phyloP scores from a whole-genome alignment of 37 sponge, comb jelly and placozoan genomes.

The Agelas oroides region DNA sequence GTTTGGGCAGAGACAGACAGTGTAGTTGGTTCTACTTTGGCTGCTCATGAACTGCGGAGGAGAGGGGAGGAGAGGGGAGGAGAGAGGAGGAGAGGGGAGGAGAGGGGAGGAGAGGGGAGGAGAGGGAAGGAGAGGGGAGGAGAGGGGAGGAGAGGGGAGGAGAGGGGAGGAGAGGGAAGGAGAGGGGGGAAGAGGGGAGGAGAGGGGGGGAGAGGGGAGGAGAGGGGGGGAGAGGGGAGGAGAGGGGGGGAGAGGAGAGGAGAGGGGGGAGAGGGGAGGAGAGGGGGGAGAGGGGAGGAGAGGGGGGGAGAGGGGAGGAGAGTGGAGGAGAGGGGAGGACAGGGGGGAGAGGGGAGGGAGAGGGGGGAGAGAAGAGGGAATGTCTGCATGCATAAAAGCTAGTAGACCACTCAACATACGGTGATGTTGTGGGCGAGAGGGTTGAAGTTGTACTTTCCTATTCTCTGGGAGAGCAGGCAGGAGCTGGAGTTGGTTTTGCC shows the following conservation, averaged over 20 bases:
- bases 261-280: background rate
- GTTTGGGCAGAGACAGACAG: background rate
- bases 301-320: background rate
- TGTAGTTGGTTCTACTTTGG: background rate
- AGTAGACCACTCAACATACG: background rate
- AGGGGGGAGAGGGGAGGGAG: background rate
- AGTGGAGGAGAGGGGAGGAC: background rate
- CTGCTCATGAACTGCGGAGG: too few species aligned
- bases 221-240: background rate
- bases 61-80: background rate
- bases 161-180: background rate
- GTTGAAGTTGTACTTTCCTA: slow-evolving; percentile 22
- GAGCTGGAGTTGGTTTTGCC: background rate
- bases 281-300: background rate
- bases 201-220: background rate
- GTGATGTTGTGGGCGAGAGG: slow-evolving; percentile 19
- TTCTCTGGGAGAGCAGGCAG: slow-evolving; percentile 6
- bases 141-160: background rate
- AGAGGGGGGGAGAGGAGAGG: background rate
- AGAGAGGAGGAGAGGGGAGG: background rate
- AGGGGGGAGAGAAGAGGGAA: background rate
- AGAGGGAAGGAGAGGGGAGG: background rate
- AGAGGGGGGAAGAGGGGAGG: background rate
- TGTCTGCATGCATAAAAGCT: too few species aligned
- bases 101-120: background rate